Evolutionary conservation across 2,797 vertebrate species (phyloP), one percentile per base, ranked within the genome.

Genomic region (Sardinella longiceps): DNA sequence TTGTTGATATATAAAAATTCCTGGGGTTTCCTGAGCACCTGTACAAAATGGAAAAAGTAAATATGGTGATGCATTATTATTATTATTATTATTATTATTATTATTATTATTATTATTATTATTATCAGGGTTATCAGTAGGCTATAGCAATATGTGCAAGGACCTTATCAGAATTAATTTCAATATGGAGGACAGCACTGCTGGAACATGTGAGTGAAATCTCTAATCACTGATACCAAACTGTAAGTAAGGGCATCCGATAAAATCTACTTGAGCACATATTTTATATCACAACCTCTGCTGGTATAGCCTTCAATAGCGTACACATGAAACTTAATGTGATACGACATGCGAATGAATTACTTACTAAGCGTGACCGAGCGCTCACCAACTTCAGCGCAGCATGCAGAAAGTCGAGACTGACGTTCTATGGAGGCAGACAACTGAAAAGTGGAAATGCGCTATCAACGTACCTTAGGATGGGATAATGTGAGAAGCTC

Each of bases 381-480:
- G 90, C 89, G 83, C 89, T 90, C 89, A 85, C 45, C 88, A 90
- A 90, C 87, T 91, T 90, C 80, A 91, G 70, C 70, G 80, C 33
- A 48, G 81, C 87, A 84, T 85, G 85, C 86, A 84, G 45, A 88
- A 89, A 91, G 86, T 90, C 85, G 87, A 85, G 45, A 48, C 45
- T 28, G 50, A 53, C 80, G 45, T 48, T 53, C 11, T 53, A 81
- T 51, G 46, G 4, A 81, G 45, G 43, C 45, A 81, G 80, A 81
- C 80, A 81, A 53, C 80, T 81, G 45, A 53, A 48, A 81, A 81
- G 70, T 77, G 70, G 70, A 4, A 77, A 77, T 74, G 30, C 33
- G 70, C 70, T 77, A 18, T 43, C 70, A 20, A 77, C 70, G 70
- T 77, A 77, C 70, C 70, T 77, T 51, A 80, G 56, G 66, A 43